phyloP scores from a whole-genome alignment of 2,888 invertebrate species.

The Busseola fusca region DNA sequence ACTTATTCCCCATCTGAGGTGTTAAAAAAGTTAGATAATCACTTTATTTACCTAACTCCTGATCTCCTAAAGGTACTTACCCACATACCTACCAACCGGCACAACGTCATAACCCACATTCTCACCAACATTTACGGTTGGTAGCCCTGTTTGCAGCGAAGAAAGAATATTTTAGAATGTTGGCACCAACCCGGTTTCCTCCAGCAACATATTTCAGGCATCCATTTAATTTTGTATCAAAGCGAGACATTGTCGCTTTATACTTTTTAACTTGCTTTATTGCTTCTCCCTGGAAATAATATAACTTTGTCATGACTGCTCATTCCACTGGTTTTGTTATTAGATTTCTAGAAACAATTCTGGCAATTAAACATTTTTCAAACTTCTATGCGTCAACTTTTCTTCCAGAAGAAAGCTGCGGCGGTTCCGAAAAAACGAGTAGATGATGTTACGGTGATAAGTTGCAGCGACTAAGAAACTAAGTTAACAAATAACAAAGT shows the following conservation, averaged over 20 bases:
- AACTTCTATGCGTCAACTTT: not conserved
- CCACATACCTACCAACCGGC: not conserved
- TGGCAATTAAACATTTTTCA: constrained; percentile 17
- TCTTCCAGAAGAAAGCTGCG: too few relatives aligned
- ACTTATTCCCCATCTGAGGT: too few relatives aligned
- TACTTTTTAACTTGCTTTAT: constrained; percentile 56
- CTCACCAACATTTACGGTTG: constrained; percentile 19
- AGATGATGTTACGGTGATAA: too few relatives aligned
- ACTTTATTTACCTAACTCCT: not conserved
- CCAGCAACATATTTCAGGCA: constrained; percentile 59
- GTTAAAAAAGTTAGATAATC: not conserved
- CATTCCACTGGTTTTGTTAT: constrained; percentile 27
- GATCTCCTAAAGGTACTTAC: not conserved
- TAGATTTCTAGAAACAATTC: constrained; percentile 20
- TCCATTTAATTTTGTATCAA: constrained; percentile 61
- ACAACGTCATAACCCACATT: constrained; percentile 20
- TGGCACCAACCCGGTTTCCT: constrained; percentile 49
- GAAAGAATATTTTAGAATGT: constrained; percentile 58
- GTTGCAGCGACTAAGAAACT: not conserved
- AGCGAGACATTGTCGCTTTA: constrained; percentile 49
- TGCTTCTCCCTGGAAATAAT: constrained; percentile 48
- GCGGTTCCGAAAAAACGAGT: too few relatives aligned
- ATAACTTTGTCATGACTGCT: constrained; percentile 46
- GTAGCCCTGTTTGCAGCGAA: constrained; percentile 44
- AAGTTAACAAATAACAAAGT: not conserved